Percentiles rank a stretch among this genome's conserved stretches.
Conservation (phyloP, 2,113 vertebrate genomes). For the Chelonoidis abingdonii region DNA sequence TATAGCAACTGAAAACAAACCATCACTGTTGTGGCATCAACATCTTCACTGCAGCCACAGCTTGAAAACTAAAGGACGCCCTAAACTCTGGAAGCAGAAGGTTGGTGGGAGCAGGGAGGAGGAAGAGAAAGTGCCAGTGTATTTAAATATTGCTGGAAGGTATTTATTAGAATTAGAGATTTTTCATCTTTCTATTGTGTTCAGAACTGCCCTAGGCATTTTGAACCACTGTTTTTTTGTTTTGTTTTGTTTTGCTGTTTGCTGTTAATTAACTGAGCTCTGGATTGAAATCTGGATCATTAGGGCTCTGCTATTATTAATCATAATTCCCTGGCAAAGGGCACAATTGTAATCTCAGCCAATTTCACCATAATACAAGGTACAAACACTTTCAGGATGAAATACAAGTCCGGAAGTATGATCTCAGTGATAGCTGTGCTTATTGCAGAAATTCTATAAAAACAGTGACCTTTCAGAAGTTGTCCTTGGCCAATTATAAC, state of each 20-base stretch:
- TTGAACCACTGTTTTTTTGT: neutral
- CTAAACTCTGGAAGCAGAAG: neutral
- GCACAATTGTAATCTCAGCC: constrained; percentile 9
- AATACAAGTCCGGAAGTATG: neutral
- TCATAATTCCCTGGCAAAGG: constrained; percentile 33
- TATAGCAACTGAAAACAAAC: constrained; percentile 48
- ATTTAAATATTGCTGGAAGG: constrained; percentile 13
- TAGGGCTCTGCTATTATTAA: constrained; percentile 25
- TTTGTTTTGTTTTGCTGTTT: constrained; percentile 9
- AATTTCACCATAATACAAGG: constrained; percentile 11
- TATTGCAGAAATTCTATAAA: constrained; percentile 46
- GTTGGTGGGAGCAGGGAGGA: constrained; percentile 13
- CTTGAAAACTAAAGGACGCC: constrained; percentile 14
- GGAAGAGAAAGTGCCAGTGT: constrained; percentile 7
- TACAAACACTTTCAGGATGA: constrained; percentile 12
- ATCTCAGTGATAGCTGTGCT: constrained; percentile 22
- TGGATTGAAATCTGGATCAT: constrained; percentile 23
- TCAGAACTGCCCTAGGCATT: neutral
- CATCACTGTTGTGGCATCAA: constrained; percentile 15
- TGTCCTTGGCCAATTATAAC: constrained; percentile 45
- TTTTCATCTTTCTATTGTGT: neutral
- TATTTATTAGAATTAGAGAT: constrained; percentile 4
- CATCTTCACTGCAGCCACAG: neutral
- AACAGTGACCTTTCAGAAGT: constrained; percentile 51
- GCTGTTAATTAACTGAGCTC: constrained; percentile 33